Evolutionary conservation across 2,888 invertebrate genomes (phyloP).

Genomic region (Aleiodes testaceus): DNA sequence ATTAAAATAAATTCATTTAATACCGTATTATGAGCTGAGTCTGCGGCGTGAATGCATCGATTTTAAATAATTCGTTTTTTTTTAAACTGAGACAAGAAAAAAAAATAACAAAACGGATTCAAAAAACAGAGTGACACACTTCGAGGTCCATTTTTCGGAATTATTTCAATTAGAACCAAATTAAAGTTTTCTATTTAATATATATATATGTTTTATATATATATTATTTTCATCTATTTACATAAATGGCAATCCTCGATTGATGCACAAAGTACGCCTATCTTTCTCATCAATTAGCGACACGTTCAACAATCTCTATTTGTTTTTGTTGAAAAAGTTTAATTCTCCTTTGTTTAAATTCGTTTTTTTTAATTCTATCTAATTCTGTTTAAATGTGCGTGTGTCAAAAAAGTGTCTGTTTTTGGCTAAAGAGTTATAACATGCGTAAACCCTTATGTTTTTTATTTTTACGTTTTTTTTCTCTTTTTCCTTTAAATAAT

Average conservation of each 20-base stretch:
- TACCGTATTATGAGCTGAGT: constrained; percentile 12
- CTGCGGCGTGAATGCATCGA: too few species aligned
- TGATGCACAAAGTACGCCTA: constrained; percentile 57
- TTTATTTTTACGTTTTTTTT: not conserved
- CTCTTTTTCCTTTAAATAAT: constrained; percentile 5
- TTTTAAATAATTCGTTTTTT: too few species aligned
- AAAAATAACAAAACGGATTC: too few species aligned
- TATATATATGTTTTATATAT: constrained; percentile 1
- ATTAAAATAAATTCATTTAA: constrained; percentile 47
- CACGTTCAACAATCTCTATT: constrained; percentile 52
- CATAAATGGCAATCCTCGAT: constrained; percentile 38
- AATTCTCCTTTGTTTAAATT: constrained; percentile 3
- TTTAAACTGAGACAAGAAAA: too few species aligned
- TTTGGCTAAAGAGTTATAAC: constrained; percentile 33
- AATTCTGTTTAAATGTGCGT: constrained; percentile 45
- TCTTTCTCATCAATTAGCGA: constrained; percentile 65
- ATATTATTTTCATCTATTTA: constrained; percentile 33
- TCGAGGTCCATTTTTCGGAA: too few species aligned
- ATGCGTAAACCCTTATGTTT: constrained; percentile 11
- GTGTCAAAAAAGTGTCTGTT: constrained; percentile 26
- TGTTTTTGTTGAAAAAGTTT: constrained; percentile 7
- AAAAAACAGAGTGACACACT: too few species aligned
- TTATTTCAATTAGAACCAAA: too few species aligned
- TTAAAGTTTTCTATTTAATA: constrained; percentile 5
- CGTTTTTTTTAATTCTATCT: constrained; percentile 37